Evolutionary conservation across 2,888 invertebrate genomes (phyloP), one percentile per base, ranked within the genome.

Genomic region (Idaea biselata): DNA sequence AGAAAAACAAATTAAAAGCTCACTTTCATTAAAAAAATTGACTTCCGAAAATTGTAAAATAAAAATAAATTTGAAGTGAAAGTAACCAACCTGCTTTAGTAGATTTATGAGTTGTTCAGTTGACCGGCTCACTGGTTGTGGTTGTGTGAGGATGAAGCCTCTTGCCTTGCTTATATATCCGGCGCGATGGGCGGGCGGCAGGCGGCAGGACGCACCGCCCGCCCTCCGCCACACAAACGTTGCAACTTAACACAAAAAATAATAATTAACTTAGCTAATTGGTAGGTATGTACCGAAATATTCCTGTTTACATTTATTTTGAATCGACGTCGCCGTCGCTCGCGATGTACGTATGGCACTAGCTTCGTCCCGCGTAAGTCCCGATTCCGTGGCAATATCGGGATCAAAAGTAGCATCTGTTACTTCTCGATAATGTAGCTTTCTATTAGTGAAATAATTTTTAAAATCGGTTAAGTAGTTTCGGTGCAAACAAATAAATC

Each of bases 111-210:
- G 70, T 79, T 72, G 74, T 71, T 76, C 79, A 76, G 79, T 77
- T 72, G 81, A 67, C 64, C 67, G 76, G 68, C 76, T 68, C 80
- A 80, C 76, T 79, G 83, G 75, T 76, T 76, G 82, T 76, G 73
- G 86, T 77, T 84, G 79, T 89, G 87, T 76, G 81, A 81, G 71
- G 69, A 75, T 68, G 72, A 73, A 68, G 72, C 72, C 68, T 65
- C 70, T 64, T 72, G 73, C 70, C 65, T 18, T 56, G 80, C 83
- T 87, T 89, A 81, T 90, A 89, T 89, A 89, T 81, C 72, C 73
- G 67, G 77, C 77, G 74, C 75, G 76, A 58, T 61, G 60, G 75
- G 66, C 69, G 68, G 73, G 73, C 69, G 70, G 73, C 66, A 68
- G 75, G 72, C 70, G 75, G 72, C 70, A 75, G 77, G 74, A 77